A percentile compares a stretch with the other conserved stretches of the same genome.
Evolutionary conservation across 1,140 invertebrate genomes (phyloP).

Genomic region (Hycleus cichorii): DNA sequence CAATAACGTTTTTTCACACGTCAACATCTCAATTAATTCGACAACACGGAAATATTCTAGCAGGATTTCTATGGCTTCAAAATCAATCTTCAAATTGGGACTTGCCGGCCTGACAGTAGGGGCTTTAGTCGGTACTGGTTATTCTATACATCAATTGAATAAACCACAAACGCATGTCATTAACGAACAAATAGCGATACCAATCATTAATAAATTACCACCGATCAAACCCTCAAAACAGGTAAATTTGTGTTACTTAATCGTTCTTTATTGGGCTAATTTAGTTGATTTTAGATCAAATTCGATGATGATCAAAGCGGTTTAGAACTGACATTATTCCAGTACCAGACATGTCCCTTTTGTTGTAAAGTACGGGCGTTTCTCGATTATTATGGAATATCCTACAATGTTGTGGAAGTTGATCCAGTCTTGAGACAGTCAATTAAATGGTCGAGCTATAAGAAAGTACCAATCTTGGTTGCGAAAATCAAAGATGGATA

Average conservation of each 20-base stretch:
- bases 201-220: slow-evolving; percentile 47
- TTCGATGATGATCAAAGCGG: slow-evolving; percentile 62
- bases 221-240: slow-evolving; percentile 34
- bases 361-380: slow-evolving; percentile 96
- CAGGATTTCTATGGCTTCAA: background rate
- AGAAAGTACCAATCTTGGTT: slow-evolving; percentile 93
- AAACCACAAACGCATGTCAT: slow-evolving; percentile 42
- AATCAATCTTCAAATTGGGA: slow-evolving; percentile 41
- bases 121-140: slow-evolving; percentile 43
- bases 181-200: slow-evolving; percentile 42
- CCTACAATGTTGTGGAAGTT: slow-evolving; percentile 95
- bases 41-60: background rate
- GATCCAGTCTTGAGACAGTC: slow-evolving; percentile 86
- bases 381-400: slow-evolving; percentile 88
- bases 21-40: too few relatives aligned
- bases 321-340: slow-evolving; percentile 82
- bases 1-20: too few relatives aligned
- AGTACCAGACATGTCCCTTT: slow-evolving; percentile 97
- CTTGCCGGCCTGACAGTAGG: slow-evolving; percentile 49
- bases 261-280: background rate
- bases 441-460: slow-evolving; percentile 89
- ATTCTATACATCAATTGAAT: slow-evolving; percentile 43
- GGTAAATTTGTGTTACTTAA: slow-evolving; percentile 10
- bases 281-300: slow-evolving; percentile 46
- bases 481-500: slow-evolving; percentile 64